Evolutionary conservation across 2,113 vertebrate genomes (phyloP), one percentile per base, ranked within the genome.

Genomic region (Alligator sinensis): DNA sequence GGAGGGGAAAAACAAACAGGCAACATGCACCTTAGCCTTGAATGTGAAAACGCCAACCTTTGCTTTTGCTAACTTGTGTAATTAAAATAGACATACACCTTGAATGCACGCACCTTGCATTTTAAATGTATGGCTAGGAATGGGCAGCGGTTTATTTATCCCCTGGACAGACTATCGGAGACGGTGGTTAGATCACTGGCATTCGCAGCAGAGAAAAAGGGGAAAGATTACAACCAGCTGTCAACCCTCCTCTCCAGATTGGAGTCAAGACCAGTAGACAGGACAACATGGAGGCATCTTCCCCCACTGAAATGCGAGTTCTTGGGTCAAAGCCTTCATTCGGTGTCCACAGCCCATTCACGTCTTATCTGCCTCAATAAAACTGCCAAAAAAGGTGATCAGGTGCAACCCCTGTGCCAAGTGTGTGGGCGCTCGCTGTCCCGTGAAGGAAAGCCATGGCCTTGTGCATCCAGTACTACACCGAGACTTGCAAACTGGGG

Each of bases 1-100:
- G 30, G 30, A 90, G 89, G 96, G 24, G 68, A 27, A 86, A 78
- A 94, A 68, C 34, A 18, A 82, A 85, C 11, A 74, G 21, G 10
- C 4, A 47, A 59, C 0, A 0, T 5, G 22, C 0, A 0, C 64
- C 77, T 84, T 34, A 62, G 55, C 11, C n/a, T 80, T 17, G 11
- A 5, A 86, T 82, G 6, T 3, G 82, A 82, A 17, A 80, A 54
- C 47, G 47, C 54, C 63, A 76, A 57, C 22, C 22, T 63, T 11
- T 14, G 34, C 6, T n/a, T 95, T 68, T 58, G 18, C 10, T 9
- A 1, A 58, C 82, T 90, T 87, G 25, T 62, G 58, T 89, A 95
- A 82, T 76, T 28, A 94, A 90, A 47, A 47, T 47, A 47, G 47
- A 63, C 3, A 54, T 74, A 79, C 57, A 3, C 3, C n/a, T 84